Evolutionary conservation across 2,113 vertebrate species (phyloP).

Genomic region (Sarotherodon lohbergeri): DNA sequence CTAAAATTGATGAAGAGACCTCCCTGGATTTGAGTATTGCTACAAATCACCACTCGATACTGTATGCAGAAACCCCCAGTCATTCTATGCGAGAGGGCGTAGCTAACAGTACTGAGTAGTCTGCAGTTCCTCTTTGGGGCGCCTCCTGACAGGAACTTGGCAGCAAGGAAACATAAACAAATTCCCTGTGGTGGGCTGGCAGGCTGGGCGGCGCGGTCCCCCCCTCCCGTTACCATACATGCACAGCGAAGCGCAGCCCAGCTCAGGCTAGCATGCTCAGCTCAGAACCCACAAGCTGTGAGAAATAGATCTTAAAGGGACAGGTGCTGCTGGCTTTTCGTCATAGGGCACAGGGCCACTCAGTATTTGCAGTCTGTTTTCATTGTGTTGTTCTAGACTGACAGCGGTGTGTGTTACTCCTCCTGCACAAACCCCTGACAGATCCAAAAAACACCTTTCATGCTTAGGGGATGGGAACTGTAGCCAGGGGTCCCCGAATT

Average conservation of each 20-base stretch:
- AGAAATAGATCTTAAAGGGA: slow-evolving; percentile 59
- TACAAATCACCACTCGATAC: slow-evolving; percentile 43
- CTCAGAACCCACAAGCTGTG: slow-evolving; percentile 39
- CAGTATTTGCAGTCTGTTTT: background rate
- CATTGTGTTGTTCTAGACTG: slow-evolving; percentile 11
- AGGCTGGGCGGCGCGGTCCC: slow-evolving; percentile 49
- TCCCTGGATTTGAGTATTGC: slow-evolving; percentile 44
- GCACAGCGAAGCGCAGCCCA: slow-evolving; percentile 19
- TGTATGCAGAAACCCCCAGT: slow-evolving; percentile 28
- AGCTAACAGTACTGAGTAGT: slow-evolving; percentile 53
- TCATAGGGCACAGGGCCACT: slow-evolving; percentile 1
- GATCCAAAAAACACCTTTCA: slow-evolving; percentile 11
- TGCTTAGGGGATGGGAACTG: background rate
- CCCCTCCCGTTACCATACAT: slow-evolving; percentile 48
- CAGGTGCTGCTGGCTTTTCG: slow-evolving; percentile 25
- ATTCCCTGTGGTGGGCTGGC: slow-evolving; percentile 69
- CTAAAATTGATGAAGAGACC: slow-evolving; percentile 44
- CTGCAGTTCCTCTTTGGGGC: slow-evolving; percentile 73
- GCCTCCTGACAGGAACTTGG: slow-evolving; percentile 77
- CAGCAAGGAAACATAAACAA: slow-evolving; percentile 73
- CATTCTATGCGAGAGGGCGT: slow-evolving; percentile 53
- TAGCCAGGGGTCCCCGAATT: slow-evolving; percentile 16
- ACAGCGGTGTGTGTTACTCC: slow-evolving; percentile 14
- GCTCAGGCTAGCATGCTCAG: slow-evolving; percentile 14
- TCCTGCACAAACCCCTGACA: background rate